phyloP scores from a whole-genome alignment of 2,113 vertebrate species.

The Turdus rufiventris region DNA sequence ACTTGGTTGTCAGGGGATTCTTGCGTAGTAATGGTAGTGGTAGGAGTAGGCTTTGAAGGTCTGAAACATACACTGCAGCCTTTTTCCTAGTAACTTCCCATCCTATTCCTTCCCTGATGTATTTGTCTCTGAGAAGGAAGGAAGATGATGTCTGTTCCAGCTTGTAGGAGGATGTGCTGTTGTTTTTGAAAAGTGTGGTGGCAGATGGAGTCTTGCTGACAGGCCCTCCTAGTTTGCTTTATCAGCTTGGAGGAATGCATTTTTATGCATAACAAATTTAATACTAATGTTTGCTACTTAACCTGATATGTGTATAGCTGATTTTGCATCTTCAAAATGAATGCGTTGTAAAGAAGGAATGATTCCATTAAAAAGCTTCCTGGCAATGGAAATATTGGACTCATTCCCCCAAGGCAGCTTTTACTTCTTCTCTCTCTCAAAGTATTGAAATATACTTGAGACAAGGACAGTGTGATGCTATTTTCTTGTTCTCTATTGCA shows the following conservation, averaged over 20 bases:
- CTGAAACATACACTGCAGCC: neutral
- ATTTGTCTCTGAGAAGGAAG: neutral
- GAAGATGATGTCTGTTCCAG: neutral
- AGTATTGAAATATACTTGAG: neutral
- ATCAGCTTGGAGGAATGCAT: neutral
- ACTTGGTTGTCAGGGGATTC: neutral
- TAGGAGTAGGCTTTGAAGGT: neutral
- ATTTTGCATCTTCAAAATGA: neutral
- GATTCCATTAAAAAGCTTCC: neutral
- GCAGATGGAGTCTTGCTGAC: neutral
- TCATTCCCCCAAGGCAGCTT: neutral
- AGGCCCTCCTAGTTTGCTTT: neutral
- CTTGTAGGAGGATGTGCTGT: neutral
- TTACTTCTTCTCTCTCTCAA: neutral
- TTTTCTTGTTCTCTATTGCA: neutral
- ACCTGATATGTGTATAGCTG: neutral
- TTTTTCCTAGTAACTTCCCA: neutral
- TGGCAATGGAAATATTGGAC: neutral
- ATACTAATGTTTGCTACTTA: neutral
- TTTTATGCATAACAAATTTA: neutral
- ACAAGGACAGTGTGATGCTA: neutral
- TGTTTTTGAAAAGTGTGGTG: neutral
- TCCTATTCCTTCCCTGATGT: neutral
- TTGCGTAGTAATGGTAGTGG: neutral
- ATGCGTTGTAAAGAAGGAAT: neutral